Evolutionary conservation across 2,797 vertebrate species (phyloP).

Genomic region (Netta rufina): DNA sequence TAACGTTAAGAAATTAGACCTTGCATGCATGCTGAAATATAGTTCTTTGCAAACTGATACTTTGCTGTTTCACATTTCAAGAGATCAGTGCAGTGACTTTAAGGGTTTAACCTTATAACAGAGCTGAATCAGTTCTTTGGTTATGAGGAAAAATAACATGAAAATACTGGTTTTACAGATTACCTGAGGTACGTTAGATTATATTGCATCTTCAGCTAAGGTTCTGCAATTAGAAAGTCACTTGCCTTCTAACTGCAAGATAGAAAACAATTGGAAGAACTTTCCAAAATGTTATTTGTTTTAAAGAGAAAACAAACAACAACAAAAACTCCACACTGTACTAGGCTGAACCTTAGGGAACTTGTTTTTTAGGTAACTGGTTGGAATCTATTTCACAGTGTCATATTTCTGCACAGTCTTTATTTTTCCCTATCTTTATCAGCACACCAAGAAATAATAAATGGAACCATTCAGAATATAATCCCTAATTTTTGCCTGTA

Average conservation of each 20-base stretch:
- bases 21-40: background rate
- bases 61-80: background rate
- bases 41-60: background rate
- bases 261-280: background rate
- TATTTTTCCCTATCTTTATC: background rate
- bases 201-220: background rate
- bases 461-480: rapidly evolving
- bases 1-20: background rate
- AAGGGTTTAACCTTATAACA: background rate
- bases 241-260: background rate
- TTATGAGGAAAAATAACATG: background rate
- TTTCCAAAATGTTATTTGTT: background rate
- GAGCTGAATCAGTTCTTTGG: background rate
- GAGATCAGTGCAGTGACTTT: background rate
- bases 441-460: background rate
- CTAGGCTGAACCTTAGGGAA: background rate
- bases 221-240: background rate
- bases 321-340: background rate
- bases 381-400: background rate
- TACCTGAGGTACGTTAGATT: background rate
- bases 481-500: background rate
- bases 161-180: background rate
- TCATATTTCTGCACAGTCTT: background rate
- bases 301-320: background rate
- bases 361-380: background rate